phyloP scores from a whole-genome alignment of 2,888 invertebrate genomes.

The Tiliacea citrago region DNA sequence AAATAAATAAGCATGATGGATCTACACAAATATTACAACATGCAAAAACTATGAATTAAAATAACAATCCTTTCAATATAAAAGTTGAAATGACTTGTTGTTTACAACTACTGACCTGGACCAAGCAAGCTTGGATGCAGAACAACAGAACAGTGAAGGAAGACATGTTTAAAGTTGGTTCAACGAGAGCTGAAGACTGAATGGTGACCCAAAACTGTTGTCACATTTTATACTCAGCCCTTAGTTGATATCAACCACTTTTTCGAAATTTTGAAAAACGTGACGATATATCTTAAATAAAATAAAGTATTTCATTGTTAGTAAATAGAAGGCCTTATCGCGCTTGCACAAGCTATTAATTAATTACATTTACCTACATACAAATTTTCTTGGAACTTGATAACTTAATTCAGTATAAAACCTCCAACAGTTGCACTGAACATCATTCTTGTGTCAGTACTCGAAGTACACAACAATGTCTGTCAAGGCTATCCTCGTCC shows the following conservation, averaged over 20 bases:
- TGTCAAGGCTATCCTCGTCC: constrained; percentile 56
- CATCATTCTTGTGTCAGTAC: constrained; percentile 35
- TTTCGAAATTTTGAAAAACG: constrained; percentile 23
- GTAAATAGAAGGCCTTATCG: constrained; percentile 18
- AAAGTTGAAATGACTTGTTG: neutral
- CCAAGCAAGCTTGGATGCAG: constrained; percentile 58
- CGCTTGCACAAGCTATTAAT: constrained; percentile 30
- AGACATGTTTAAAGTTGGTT: constrained; percentile 49
- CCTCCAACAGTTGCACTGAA: neutral
- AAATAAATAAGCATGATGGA: neutral
- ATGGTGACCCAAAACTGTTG: constrained; percentile 1
- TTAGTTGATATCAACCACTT: fast-evolving
- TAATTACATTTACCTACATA: constrained; percentile 16
- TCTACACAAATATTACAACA: neutral
- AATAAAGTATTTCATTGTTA: neutral
- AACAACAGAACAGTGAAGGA: constrained; percentile 48
- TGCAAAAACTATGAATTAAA: no score
- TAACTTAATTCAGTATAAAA: constrained; percentile 23
- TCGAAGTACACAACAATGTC: constrained; percentile 66
- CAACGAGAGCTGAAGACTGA: constrained; percentile 41
- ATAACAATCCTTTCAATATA: no score
- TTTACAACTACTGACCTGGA: constrained; percentile 42
- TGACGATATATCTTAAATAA: neutral
- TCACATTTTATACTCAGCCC: constrained; percentile 14
- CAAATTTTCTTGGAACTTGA: constrained; percentile 5